A percentile compares a stretch with the other conserved stretches of the same genome.
phyloP scores from a whole-genome alignment of 2,113 vertebrate genomes.

The Thalassarche chlororhynchos region DNA sequence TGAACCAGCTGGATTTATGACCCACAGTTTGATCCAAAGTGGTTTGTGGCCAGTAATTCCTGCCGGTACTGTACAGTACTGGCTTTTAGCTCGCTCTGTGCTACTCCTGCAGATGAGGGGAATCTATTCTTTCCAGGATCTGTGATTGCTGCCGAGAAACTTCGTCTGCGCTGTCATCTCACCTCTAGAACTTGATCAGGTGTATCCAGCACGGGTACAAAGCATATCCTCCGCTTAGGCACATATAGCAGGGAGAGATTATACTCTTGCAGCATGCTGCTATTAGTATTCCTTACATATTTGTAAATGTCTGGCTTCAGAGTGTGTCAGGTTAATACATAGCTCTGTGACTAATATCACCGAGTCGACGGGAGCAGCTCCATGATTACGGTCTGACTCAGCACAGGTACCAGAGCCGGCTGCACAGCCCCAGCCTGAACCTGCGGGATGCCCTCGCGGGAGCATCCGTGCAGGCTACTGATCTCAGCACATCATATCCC shows the following conservation, averaged over 20 bases:
- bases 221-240: not conserved
- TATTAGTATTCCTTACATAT: not conserved
- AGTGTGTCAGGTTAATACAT: not conserved
- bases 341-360: not conserved
- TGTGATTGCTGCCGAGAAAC: not conserved
- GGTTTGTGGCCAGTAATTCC: conserved; percentile 32
- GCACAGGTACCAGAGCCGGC: not conserved
- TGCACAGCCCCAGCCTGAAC: not conserved
- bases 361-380: not conserved
- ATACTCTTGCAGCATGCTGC: not conserved
- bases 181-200: not conserved
- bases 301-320: not conserved
- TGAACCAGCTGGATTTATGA: conserved; percentile 36
- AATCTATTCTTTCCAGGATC: not conserved
- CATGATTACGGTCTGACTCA: not conserved
- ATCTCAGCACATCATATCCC: not conserved
- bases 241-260: not conserved
- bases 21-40: conserved; percentile 28
- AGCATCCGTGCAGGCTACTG: accelerated
- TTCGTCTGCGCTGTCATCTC: not conserved
- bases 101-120: not conserved
- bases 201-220: not conserved
- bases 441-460: accelerated
- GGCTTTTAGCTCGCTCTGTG: not conserved
- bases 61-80: not conserved